These are phyloP conservation scores for Meandrusa payeni DNA, from an alignment of 2,888 invertebrate species.

Conservation along the genomic window DNA sequence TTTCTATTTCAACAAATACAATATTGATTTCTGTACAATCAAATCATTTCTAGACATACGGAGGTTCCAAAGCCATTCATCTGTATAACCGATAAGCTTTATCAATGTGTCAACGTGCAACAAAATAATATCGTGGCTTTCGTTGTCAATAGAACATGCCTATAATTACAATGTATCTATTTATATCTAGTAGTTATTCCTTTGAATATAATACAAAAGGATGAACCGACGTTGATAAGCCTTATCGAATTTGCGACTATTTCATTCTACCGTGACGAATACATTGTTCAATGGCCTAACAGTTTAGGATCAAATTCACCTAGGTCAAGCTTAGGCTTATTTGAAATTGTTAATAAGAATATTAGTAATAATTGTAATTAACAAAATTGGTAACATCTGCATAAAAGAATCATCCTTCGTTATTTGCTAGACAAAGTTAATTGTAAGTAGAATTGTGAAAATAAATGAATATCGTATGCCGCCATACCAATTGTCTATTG, in stretches of 20 bases:
- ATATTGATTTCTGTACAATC: constrained; percentile 36
- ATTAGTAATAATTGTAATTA: too few relatives aligned
- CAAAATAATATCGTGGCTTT: constrained; percentile 40
- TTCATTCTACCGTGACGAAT: background rate
- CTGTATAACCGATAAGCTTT: constrained; percentile 55
- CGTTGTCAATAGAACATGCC: constrained; percentile 44
- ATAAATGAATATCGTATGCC: too few relatives aligned
- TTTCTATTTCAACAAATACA: constrained; percentile 55
- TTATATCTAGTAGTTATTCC: constrained; percentile 25
- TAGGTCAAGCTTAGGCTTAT: too few relatives aligned
- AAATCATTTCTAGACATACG: constrained; percentile 38
- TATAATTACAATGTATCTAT: constrained; percentile 36
- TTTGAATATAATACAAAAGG: constrained; percentile 17
- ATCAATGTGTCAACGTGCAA: constrained; percentile 43
- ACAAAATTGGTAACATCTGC: too few relatives aligned
- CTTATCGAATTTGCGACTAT: constrained; percentile 6
- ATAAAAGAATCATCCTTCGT: too few relatives aligned
- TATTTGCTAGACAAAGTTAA: too few relatives aligned
- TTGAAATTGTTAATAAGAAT: too few relatives aligned
- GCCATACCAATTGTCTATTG: constrained; percentile 54
- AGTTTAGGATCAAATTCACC: too few relatives aligned
- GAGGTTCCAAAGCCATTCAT: constrained; percentile 50
- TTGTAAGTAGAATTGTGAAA: too few relatives aligned
- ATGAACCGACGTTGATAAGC: constrained; percentile 5
- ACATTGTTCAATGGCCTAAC: too few relatives aligned